Evolutionary conservation across 2,888 invertebrate species (phyloP).

Genomic region (Aporophyla nigra): DNA sequence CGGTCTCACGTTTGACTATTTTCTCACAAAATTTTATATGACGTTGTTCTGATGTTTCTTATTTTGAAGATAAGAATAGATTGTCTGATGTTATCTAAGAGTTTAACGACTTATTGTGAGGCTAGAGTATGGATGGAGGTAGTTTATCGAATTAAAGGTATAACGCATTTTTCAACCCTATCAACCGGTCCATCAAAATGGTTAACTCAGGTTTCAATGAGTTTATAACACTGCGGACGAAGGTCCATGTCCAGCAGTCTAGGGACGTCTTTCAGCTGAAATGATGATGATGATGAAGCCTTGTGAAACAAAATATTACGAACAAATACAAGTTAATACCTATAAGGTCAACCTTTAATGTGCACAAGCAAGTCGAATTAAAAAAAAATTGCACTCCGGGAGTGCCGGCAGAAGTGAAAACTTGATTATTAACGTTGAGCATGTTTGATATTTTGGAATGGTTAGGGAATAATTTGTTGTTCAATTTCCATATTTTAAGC

Average conservation of each 20-base stretch:
- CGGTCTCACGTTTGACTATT: neutral
- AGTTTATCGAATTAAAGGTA: neutral
- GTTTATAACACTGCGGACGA: neutral
- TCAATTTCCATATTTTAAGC: too few relatives aligned
- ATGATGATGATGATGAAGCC: too few relatives aligned
- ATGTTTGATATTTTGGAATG: too few relatives aligned
- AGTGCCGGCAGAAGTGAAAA: too few relatives aligned
- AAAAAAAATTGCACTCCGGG: too few relatives aligned
- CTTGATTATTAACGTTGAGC: too few relatives aligned
- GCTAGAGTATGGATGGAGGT: neutral
- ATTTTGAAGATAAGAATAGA: neutral
- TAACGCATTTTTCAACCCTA: too few relatives aligned
- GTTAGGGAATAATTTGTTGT: too few relatives aligned
- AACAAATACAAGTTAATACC: neutral
- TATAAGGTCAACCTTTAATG: neutral
- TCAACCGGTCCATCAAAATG: too few relatives aligned
- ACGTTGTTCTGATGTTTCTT: neutral
- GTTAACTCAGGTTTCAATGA: neutral
- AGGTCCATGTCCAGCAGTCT: too few relatives aligned
- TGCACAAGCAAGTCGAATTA: neutral
- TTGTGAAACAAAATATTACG: neutral
- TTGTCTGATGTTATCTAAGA: neutral
- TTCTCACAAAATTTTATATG: neutral
- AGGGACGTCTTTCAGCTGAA: too few relatives aligned
- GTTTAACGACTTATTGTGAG: constrained; percentile 15